Conservation (phyloP, 2,888 invertebrate genomes). For the Bembecia ichneumoniformis region DNA sequence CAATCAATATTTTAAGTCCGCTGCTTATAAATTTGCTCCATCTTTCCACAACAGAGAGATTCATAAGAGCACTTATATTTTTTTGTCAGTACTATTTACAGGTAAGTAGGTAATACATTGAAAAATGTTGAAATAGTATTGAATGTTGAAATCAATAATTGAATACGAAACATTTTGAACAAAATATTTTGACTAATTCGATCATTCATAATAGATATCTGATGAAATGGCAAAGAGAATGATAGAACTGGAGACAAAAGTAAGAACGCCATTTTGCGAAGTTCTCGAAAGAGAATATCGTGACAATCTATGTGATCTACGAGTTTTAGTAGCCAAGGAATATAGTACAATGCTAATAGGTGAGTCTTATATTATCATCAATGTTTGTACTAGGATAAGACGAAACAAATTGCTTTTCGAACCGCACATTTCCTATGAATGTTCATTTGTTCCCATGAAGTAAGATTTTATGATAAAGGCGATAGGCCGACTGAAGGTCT, state of each 20-base stretch:
- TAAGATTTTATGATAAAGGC: too few relatives aligned
- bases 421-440: too few relatives aligned
- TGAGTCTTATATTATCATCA: conserved; percentile 13
- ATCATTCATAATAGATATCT: conserved; percentile 48
- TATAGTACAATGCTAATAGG: conserved; percentile 74
- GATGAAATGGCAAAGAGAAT: conserved; percentile 68
- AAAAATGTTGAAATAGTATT: not conserved
- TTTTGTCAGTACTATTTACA: conserved; percentile 76
- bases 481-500: too few relatives aligned
- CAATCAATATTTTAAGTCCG: conserved; percentile 63
- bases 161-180: too few relatives aligned
- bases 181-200: too few relatives aligned
- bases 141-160: too few relatives aligned
- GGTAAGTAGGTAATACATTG: conserved; percentile 34
- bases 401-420: too few relatives aligned
- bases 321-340: conserved; percentile 74
- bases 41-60: conserved; percentile 72
- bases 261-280: conserved; percentile 65
- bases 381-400: not conserved
- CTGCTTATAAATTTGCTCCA: conserved; percentile 75
- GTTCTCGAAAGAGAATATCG: conserved; percentile 56
- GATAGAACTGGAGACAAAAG: conserved; percentile 60
- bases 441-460: too few relatives aligned
- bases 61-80: conserved; percentile 74
- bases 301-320: conserved; percentile 71